These are phyloP conservation scores for Onychomys arenicola DNA, from an alignment of 2,797 vertebrate genomes.

Conservation along the genomic window DNA sequence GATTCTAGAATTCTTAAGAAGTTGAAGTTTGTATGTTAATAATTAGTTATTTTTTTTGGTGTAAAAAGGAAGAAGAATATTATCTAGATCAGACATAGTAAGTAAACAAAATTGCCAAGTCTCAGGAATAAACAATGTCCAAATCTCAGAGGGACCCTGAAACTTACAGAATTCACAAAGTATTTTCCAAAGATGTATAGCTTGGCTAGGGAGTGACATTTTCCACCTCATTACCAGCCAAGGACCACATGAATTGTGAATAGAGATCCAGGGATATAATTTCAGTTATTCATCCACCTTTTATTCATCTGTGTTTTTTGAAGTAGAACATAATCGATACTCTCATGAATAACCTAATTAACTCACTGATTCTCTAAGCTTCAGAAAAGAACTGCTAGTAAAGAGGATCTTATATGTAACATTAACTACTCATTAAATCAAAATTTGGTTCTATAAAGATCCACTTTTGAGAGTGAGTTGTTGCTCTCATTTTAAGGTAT, in stretches of 20 bases:
- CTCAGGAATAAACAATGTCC: neutral
- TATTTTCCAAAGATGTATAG: neutral
- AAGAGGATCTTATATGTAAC: neutral
- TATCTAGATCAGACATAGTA: neutral
- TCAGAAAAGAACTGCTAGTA: neutral
- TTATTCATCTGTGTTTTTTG: neutral
- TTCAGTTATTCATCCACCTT: neutral
- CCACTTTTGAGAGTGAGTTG: neutral
- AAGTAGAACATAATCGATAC: neutral
- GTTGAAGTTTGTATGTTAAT: neutral
- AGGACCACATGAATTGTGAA: neutral
- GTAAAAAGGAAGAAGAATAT: neutral
- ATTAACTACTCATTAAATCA: neutral
- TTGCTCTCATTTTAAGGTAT: constrained; percentile 32
- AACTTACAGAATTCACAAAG: neutral
- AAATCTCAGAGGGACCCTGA: neutral
- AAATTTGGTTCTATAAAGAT: constrained; percentile 70
- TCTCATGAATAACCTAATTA: neutral
- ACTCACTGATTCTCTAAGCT: neutral
- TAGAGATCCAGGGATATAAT: neutral
- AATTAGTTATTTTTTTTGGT: neutral
- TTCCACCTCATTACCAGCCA: no score
- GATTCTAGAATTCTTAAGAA: neutral
- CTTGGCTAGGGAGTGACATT: neutral
- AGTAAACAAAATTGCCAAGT: neutral